Base-by-base conservation (phyloP, 2,113 vertebrate species). In the Tyto alba region DNA sequence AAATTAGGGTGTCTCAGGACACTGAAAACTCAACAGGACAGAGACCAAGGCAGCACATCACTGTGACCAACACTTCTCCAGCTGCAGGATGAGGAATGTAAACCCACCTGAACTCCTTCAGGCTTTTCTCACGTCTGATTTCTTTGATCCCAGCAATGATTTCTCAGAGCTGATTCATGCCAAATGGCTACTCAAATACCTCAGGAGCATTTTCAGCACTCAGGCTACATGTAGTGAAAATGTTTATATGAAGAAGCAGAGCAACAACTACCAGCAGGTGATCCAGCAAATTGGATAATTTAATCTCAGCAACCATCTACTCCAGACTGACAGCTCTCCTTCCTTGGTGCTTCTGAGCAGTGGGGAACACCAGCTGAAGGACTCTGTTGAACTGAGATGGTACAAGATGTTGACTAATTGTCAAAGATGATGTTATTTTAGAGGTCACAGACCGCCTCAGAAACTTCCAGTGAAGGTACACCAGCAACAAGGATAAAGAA, bases 261-360 rank as follows among this genome's bases (percentile, higher is more conserved):
- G 43, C 66, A 86, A 89, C 59, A 76, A 57, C 45, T 84, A 73
- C 56, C 64, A 92, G 89, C 36, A 88, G 79, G 85, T 55, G 52
- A 69, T 62, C 76, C 50, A 85, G 66, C 36, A 95, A 96, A 95
- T n/a, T 74, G 89, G 77, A 50, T 87, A 40, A 72, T 83, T 89
- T 88, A 68, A 90, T 88, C 92, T 82, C 84, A 93, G 66, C 34
- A 94, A 68, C 21, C 48, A 77, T 40, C 47, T 73, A 38, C 69
- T 91, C 66, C 72, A 85, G 60, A 74, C 69, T 82, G 73, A 87
- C 50, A 83, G 71, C 6, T 72, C 23, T 84, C 81, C 64, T 93
- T 86, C 87, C 52, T 82, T 87, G 34, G 45, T 71, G 55, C 67
- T 90, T 83, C 76, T 91, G 69, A 97, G 67, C 90, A 85, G 76